Base-by-base conservation (phyloP, 2,113 vertebrate genomes). In the Scalopus aquaticus region DNA sequence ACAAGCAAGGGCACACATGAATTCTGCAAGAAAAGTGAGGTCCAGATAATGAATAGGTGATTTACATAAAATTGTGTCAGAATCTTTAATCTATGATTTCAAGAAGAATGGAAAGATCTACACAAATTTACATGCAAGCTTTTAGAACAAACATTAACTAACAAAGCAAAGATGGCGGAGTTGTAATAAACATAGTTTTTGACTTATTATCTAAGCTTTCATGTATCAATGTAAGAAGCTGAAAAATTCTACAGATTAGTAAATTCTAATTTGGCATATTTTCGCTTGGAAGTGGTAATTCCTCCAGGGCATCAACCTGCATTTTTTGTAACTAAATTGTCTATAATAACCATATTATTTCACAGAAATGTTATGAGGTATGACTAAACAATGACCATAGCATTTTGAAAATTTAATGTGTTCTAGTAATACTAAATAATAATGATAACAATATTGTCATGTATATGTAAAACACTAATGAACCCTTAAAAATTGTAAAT, bases 281-380 rank as follows among this genome's bases (percentile, higher is more conserved):
- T 88, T 95, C 54, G 58, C 32, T 95, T 77, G 3, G 78, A 91
- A 88, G 37, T 67, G 2, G 2, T 44, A 65, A 77, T 95, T 90
- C 28, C 73, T 95, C 87, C 44, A 60, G 26, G 39, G 39, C 32
- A 95, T 9, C 44, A 91, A 92, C 32, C 19, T 90, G 35, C 32
- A 90, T 79, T 95, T 83, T 94, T 78, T 94, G 54, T 56, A 49
- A 51, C 51, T 96, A 91, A 95, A 96, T 96, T 95, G 95, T 69
- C n/a, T 56, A 12, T 92, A 96, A 96, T 88, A 28, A 73, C 37
- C 20, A 8, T 4, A 95, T 89, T 97, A 91, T 15, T 78, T 95
- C 22, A 72, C 17, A 90, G 13, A 9, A 88, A 7, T 78, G 24
- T 89, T 87, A 93, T 84, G 35, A 93, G 78, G 22, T 93, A 90